Evolutionary conservation across 2,888 invertebrate genomes (phyloP).

Genomic region (Synergus itoensis): DNA sequence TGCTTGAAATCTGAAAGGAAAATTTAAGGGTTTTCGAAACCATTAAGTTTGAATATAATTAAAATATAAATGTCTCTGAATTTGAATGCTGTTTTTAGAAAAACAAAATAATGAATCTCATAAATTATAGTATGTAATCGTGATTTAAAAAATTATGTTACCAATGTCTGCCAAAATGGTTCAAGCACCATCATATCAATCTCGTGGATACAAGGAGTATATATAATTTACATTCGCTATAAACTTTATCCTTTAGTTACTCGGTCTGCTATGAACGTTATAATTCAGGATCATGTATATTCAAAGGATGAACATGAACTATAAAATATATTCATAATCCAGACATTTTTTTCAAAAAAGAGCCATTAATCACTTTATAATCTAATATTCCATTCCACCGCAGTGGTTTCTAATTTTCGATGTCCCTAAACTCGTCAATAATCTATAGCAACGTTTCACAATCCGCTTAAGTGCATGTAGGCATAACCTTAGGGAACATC

Average conservation of each 20-base stretch:
- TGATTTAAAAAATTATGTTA: too few relatives aligned
- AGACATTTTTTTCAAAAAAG: background rate
- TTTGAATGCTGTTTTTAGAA: too few relatives aligned
- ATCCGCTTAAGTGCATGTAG: slow-evolving; percentile 32
- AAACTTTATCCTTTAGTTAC: background rate
- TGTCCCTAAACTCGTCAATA: background rate
- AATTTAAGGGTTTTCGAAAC: too few relatives aligned
- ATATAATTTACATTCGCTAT: background rate
- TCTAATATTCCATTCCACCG: background rate
- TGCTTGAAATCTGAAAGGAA: too few relatives aligned
- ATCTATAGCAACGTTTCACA: background rate
- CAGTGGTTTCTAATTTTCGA: background rate
- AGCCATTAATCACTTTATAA: background rate
- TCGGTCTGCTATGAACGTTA: background rate
- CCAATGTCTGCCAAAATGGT: background rate
- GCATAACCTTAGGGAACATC: slow-evolving; percentile 25
- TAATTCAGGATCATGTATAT: background rate
- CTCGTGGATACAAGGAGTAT: too few relatives aligned
- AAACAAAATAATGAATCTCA: too few relatives aligned
- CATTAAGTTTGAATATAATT: too few relatives aligned
- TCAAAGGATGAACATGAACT: slow-evolving; percentile 6
- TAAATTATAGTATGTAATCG: too few relatives aligned
- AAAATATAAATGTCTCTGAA: too few relatives aligned
- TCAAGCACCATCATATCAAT: background rate
- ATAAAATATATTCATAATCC: too few relatives aligned